These are phyloP conservation scores for Condylostylus longicornis DNA, from an alignment of 1,140 invertebrate genomes.

Conservation along the genomic window DNA sequence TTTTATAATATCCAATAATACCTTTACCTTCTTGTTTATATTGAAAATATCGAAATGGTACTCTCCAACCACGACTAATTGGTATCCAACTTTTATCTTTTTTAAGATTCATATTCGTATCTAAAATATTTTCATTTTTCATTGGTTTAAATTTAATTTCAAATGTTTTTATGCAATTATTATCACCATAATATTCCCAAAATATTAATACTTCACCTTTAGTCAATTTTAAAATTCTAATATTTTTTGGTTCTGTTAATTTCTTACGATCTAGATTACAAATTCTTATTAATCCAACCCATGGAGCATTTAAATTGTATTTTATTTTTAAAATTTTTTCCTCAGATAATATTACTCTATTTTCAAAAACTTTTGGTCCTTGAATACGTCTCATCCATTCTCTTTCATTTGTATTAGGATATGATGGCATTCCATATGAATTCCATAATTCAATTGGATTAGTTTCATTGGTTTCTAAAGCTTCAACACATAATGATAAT, in stretches of 20 bases:
- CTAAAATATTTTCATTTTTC: slow-evolving; percentile 11
- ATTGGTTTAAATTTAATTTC: slow-evolving; percentile 15
- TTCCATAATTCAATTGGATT: slow-evolving; percentile 25
- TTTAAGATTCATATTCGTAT: not conserved
- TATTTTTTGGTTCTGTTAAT: no score
- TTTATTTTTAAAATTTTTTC: slow-evolving; percentile 12
- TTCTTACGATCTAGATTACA: slow-evolving; percentile 19
- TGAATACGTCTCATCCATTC: slow-evolving; percentile 20
- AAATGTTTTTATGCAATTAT: slow-evolving; percentile 14
- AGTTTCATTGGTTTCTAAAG: slow-evolving; percentile 24
- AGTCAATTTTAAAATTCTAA: no score
- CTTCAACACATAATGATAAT: slow-evolving; percentile 27
- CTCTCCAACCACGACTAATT: no score
- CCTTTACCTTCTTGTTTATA: not conserved
- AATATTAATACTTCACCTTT: no score
- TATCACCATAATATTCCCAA: no score
- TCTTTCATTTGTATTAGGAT: slow-evolving; percentile 21
- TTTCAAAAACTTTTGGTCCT: slow-evolving; percentile 16
- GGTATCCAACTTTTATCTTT: no score
- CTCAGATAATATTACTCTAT: slow-evolving; percentile 23
- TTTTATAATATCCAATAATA: slow-evolving; percentile 23
- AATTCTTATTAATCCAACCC: slow-evolving; percentile 21
- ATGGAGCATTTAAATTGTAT: slow-evolving; percentile 12
- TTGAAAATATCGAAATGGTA: no score
- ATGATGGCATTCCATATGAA: slow-evolving; percentile 14